These are phyloP conservation scores for Chionis minor DNA, from an alignment of 2,113 vertebrate species.

Conservation along the genomic window DNA sequence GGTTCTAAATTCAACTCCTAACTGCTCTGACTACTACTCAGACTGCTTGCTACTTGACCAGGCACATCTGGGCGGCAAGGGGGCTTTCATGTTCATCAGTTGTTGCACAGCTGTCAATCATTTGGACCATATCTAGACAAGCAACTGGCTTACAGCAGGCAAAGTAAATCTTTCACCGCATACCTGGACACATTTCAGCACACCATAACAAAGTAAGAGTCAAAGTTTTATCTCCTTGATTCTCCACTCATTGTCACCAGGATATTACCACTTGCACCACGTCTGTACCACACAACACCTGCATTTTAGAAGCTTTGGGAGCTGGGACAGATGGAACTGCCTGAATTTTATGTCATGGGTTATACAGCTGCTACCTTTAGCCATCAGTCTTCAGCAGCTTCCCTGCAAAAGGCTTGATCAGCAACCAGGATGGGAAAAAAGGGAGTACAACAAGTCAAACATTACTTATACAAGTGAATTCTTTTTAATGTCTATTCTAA, in stretches of 20 bases:
- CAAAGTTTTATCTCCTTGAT: not conserved
- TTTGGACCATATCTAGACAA: not conserved
- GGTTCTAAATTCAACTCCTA: not conserved
- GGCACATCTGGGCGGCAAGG: not conserved
- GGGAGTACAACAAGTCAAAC: not conserved
- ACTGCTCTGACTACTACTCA: not conserved
- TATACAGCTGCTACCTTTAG: not conserved
- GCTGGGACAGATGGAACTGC: not conserved
- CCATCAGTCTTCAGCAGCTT: not conserved
- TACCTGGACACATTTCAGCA: not conserved
- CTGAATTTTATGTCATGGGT: not conserved
- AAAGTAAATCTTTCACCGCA: not conserved
- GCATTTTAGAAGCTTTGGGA: not conserved
- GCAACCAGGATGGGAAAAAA: not conserved
- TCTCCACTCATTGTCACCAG: not conserved
- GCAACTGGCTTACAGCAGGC: not conserved
- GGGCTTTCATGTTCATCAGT: not conserved
- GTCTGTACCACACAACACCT: fast-evolving
- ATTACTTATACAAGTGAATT: not conserved
- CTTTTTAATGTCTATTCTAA: not conserved
- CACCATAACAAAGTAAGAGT: too few relatives aligned
- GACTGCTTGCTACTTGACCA: not conserved
- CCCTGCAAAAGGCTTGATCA: not conserved
- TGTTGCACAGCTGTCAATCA: not conserved
- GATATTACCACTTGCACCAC: not conserved